These are phyloP conservation scores for Cephonodes hylas DNA, from an alignment of 2,888 invertebrate species.

Conservation along the genomic window DNA sequence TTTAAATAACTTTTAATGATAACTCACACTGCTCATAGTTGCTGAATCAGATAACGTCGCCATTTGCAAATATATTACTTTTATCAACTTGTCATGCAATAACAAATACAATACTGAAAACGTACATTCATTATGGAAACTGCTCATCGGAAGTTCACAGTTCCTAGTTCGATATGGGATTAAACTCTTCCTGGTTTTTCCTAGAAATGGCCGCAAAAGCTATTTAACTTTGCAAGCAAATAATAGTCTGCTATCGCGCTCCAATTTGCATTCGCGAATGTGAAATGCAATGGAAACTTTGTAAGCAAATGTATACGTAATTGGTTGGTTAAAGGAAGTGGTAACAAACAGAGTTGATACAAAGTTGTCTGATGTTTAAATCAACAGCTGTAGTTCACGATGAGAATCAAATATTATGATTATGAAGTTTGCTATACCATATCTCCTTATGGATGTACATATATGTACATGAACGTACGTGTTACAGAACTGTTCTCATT, in stretches of 20 bases:
- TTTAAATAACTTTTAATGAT: slow-evolving; percentile 10
- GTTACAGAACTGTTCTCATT: too few relatives aligned
- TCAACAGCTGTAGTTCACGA: neutral
- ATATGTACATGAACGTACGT: too few relatives aligned
- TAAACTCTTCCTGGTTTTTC: slow-evolving; percentile 56
- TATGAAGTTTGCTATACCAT: too few relatives aligned
- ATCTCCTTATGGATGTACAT: too few relatives aligned
- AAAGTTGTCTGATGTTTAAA: neutral
- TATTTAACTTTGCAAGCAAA: slow-evolving; percentile 67
- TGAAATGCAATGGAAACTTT: slow-evolving; percentile 28
- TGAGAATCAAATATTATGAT: neutral
- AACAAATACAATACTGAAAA: slow-evolving; percentile 26
- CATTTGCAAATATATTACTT: neutral
- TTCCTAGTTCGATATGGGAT: slow-evolving; percentile 31
- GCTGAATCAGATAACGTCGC: neutral
- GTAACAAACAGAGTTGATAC: neutral
- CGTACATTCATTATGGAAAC: neutral
- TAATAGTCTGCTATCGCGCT: slow-evolving; percentile 51
- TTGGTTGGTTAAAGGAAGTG: slow-evolving; percentile 10
- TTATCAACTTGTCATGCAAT: neutral
- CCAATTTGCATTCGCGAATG: slow-evolving; percentile 54
- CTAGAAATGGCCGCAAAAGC: slow-evolving; percentile 52
- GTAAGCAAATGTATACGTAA: slow-evolving; percentile 19
- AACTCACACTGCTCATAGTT: neutral
- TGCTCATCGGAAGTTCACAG: slow-evolving; percentile 19